These are phyloP conservation scores for Acanthopagrus latus DNA, from an alignment of 2,797 vertebrate species.

Conservation along the genomic window DNA sequence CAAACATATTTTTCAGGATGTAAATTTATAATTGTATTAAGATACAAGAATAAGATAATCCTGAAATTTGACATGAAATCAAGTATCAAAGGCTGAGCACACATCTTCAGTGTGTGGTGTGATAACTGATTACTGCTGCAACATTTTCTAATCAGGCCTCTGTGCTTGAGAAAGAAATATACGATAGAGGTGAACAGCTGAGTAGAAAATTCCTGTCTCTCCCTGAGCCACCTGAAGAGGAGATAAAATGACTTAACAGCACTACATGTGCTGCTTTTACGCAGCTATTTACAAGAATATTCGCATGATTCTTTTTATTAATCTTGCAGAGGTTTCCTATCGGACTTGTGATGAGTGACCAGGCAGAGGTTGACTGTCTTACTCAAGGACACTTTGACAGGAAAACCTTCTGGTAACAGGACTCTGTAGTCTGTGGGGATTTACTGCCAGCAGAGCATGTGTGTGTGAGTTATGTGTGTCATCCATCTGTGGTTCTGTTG, in stretches of 20 bases:
- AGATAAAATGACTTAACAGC: constrained; percentile 21
- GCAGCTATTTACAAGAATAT: constrained; percentile 12
- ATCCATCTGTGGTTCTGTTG: constrained; percentile 66
- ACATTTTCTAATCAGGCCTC: constrained; percentile 12
- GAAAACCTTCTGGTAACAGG: constrained; percentile 74
- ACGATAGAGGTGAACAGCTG: neutral
- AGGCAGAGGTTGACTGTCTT: constrained; percentile 60
- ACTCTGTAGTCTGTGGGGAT: constrained; percentile 72
- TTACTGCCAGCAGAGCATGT: constrained; percentile 65
- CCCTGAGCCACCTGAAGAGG: neutral
- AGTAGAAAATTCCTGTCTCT: constrained; percentile 11
- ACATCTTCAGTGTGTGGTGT: neutral
- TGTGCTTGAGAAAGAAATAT: constrained; percentile 19
- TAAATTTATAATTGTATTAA: neutral
- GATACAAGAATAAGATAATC: neutral
- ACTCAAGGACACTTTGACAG: constrained; percentile 80
- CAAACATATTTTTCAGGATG: neutral
- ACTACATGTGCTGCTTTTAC: neutral
- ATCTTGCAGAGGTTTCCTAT: constrained; percentile 48
- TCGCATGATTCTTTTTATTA: constrained; percentile 53
- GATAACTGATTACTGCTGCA: neutral
- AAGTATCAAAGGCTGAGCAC: neutral
- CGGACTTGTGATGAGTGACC: constrained; percentile 66
- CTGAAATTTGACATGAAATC: neutral
- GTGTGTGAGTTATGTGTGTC: constrained; percentile 66